Base-by-base conservation (phyloP, 2,888 invertebrate genomes). In the Lumbricus terrestris region DNA sequence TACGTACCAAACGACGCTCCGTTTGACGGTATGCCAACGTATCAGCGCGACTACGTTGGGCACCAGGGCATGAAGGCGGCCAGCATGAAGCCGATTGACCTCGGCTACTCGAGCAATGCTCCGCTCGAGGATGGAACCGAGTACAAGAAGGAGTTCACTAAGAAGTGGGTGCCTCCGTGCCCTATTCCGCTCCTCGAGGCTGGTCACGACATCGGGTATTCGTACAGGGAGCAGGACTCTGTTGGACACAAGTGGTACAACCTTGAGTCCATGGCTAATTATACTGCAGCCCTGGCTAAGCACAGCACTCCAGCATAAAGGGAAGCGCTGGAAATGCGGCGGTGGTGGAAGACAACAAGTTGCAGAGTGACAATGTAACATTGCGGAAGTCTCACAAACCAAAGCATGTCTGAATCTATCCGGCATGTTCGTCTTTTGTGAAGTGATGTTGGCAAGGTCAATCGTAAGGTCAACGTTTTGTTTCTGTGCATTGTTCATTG, bases 21-120 rank as follows among this genome's bases (percentile, higher is more conserved):
- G 88, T 95, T 95, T 92, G 94, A 95, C 90, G 95, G 95, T 47
- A 92, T 92, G 47, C 93, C 94, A 29, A 95, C 94, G 38, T 93
- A 94, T 90, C 93, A 93, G 91, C 93, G 93, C 85, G 94, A 95
- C 91, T 95, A 93, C 91, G 91, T 93, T 89, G 93, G 92, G 33
- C 93, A 95, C 40, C 93, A 92, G 40, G 88, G 29, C 5, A 90
- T 69, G 3, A 18, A 83, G 16, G 54, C 90, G 11, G 92, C 35
- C 20, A 91, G 90, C 89, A 42, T 40, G 35, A 94, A 93, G 91
- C 95, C 95, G 15, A 88, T 91, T 20, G 93, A 94, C 88, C 92
- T 92, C 0, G 93, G 93, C 2, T 92, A 93, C 35, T 90, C 92
- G 90, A 94, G 94, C 23, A 93, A 91, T 38, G 93, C 93, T 34